Percentiles rank a stretch among this genome's conserved stretches.
phyloP scores from a whole-genome alignment of 2,888 invertebrate species.

The Cheilosia grossa region DNA sequence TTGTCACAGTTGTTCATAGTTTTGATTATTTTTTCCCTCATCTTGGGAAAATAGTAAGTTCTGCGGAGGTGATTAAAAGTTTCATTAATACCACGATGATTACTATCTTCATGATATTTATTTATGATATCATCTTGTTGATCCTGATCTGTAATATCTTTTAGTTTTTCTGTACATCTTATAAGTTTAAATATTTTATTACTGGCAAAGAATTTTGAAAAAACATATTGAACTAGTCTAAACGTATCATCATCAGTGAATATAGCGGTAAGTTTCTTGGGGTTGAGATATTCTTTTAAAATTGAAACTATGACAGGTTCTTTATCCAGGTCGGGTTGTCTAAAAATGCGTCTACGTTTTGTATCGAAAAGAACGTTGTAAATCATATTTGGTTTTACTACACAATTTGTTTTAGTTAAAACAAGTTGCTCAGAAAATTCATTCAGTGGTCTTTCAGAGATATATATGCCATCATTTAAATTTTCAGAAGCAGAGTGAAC shows the following conservation, averaged over 20 bases:
- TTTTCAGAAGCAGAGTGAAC: no score
- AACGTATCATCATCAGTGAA: not conserved
- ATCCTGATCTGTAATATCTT: not conserved
- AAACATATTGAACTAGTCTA: no score
- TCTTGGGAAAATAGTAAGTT: constrained; percentile 3
- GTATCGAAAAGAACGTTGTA: constrained; percentile 5
- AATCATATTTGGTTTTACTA: constrained; percentile 6
- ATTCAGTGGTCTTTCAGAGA: constrained; percentile 1
- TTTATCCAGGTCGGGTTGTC: not conserved
- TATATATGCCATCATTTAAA: not conserved
- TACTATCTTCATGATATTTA: not conserved
- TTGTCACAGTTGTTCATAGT: not conserved
- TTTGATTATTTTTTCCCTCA: not conserved
- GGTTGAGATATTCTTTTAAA: no score
- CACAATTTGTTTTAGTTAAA: constrained; percentile 1
- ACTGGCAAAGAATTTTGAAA: not conserved
- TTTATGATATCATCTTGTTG: constrained; percentile 5
- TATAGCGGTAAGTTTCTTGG: not conserved
- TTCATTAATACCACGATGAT: constrained; percentile 14
- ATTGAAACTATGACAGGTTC: not conserved
- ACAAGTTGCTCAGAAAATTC: not conserved
- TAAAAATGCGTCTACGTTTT: not conserved
- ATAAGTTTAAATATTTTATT: not conserved
- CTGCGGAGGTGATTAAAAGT: not conserved
- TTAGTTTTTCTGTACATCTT: constrained; percentile 4